Evolutionary conservation across 2,888 invertebrate genomes (phyloP).

Genomic region (Coleophora deauratella): DNA sequence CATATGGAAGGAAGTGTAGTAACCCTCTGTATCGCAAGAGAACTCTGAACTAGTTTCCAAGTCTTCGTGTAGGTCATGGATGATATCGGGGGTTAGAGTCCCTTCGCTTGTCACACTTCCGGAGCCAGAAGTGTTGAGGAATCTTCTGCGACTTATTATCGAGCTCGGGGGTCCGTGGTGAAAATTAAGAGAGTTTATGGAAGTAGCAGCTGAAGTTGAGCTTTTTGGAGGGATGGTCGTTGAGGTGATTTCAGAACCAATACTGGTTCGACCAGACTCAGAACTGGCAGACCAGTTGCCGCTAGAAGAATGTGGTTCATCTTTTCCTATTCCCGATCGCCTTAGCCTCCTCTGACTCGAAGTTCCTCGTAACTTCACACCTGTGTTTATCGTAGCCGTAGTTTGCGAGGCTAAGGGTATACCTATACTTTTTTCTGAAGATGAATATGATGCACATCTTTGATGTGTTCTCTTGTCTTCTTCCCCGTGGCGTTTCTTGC

Average conservation of each 20-base stretch:
- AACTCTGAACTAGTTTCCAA: slow-evolving; percentile 93
- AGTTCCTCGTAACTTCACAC: slow-evolving; percentile 85
- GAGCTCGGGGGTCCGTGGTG: slow-evolving; percentile 79
- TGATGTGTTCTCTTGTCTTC: slow-evolving; percentile 82
- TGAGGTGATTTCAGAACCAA: slow-evolving; percentile 86
- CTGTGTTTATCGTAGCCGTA: slow-evolving; percentile 71
- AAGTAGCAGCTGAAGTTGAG: slow-evolving; percentile 78
- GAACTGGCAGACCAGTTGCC: slow-evolving; percentile 97
- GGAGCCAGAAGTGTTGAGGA: slow-evolving; percentile 83
- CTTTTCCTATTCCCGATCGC: slow-evolving; percentile 78
- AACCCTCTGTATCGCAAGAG: slow-evolving; percentile 97
- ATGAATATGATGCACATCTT: slow-evolving; percentile 85
- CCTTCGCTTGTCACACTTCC: slow-evolving; percentile 90
- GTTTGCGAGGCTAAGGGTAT: slow-evolving; percentile 68
- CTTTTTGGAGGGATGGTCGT: slow-evolving; percentile 81
- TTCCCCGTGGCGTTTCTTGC: slow-evolving; percentile 73
- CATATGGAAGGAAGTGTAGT: slow-evolving; percentile 97
- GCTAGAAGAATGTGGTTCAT: slow-evolving; percentile 90
- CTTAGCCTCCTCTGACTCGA: slow-evolving; percentile 81
- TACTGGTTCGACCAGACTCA: slow-evolving; percentile 88
- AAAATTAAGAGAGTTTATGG: slow-evolving; percentile 79
- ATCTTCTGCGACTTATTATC: slow-evolving; percentile 78
- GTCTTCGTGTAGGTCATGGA: slow-evolving; percentile 86
- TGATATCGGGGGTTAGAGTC: slow-evolving; percentile 87
- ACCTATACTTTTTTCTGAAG: slow-evolving; percentile 81